A percentile compares a stretch with the other conserved stretches of the same genome.
Evolutionary conservation across 2,113 vertebrate genomes (phyloP).

Genomic region (Edolisoma coerulescens): DNA sequence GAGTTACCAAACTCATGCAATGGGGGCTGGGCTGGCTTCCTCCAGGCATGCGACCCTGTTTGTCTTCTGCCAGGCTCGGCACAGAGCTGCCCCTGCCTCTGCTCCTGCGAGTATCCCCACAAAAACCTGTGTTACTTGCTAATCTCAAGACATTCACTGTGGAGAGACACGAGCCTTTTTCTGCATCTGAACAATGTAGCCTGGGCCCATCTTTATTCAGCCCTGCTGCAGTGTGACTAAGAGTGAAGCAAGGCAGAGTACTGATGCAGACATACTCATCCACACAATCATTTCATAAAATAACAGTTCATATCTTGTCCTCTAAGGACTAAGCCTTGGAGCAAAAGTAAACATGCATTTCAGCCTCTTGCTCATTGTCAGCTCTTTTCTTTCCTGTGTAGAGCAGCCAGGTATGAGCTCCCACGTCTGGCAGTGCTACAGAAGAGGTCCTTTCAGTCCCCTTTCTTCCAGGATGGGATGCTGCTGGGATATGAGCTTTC

Average conservation of each 20-base stretch:
- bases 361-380: neutral
- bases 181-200: neutral
- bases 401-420: neutral
- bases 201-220: neutral
- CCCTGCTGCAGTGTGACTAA: neutral
- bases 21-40: neutral
- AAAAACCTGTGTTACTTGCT: neutral
- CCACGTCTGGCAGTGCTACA: accelerated
- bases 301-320: neutral
- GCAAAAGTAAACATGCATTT: neutral
- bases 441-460: neutral
- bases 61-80: neutral
- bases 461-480: neutral
- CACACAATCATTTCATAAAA: neutral
- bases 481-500: neutral
- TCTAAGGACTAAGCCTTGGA: neutral
- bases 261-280: neutral
- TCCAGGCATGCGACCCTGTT: neutral
- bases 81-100: neutral
- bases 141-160: neutral
- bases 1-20: neutral
- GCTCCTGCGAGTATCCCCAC: neutral
- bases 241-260: neutral
- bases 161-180: neutral
- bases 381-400: neutral